Conservation (phyloP, 1,140 invertebrate species). For the Diorhabda elongata region DNA sequence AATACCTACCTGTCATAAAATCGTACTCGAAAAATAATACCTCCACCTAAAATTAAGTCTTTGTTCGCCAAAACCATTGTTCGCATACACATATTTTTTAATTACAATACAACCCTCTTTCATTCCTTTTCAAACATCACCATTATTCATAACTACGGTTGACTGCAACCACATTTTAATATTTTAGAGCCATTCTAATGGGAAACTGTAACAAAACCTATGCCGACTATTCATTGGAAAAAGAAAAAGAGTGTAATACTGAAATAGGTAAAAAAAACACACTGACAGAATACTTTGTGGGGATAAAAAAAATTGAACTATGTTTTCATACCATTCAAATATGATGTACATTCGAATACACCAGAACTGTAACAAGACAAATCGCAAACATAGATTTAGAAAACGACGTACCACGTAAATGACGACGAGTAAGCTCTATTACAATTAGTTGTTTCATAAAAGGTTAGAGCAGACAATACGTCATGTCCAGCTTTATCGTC, state of each 20-base stretch:
- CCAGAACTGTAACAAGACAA: too few species aligned
- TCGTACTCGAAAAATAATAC: neutral
- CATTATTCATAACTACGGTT: constrained; percentile 14
- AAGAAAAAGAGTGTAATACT: constrained; percentile 6
- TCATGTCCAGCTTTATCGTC: too few species aligned
- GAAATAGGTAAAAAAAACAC: constrained; percentile 13
- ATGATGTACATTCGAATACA: too few species aligned
- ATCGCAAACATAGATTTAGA: too few species aligned
- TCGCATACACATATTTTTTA: constrained; percentile 12
- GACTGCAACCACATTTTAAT: constrained; percentile 17
- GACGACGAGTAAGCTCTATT: too few species aligned
- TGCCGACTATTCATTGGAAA: constrained; percentile 18
- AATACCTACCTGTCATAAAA: neutral
- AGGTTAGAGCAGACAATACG: too few species aligned
- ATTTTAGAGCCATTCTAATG: constrained; percentile 19
- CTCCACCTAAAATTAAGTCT: neutral
- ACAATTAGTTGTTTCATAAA: too few species aligned
- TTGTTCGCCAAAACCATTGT: neutral
- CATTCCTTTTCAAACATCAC: constrained; percentile 13
- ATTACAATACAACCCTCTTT: constrained; percentile 12
- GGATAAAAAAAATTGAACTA: too few species aligned
- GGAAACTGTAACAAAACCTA: constrained; percentile 15
- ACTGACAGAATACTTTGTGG: too few species aligned
- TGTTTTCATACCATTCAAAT: too few species aligned
- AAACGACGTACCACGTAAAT: too few species aligned